Evolutionary conservation across 2,888 invertebrate genomes (phyloP).

Genomic region (Leptogaster cylindrica): DNA sequence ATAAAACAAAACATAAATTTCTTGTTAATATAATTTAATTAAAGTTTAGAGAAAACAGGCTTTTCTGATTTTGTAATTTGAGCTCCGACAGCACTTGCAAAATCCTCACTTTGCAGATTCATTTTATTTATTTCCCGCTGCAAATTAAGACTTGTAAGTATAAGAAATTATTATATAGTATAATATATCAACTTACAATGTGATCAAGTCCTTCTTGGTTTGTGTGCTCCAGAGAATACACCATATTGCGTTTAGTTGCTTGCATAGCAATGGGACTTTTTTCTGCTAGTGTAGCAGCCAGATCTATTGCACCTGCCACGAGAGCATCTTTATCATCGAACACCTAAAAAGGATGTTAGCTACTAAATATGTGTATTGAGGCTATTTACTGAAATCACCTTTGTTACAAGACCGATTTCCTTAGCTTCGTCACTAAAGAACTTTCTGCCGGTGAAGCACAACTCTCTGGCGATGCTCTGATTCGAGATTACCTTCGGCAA

Average conservation of each 20-base stretch:
- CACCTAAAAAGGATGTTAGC: conserved; percentile 54
- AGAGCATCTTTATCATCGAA: conserved; percentile 62
- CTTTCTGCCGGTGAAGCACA: conserved; percentile 86
- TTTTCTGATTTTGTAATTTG: conserved; percentile 70
- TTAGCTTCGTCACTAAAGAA: conserved; percentile 82
- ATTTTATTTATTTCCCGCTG: conserved; percentile 82
- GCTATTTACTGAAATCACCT: conserved; percentile 69
- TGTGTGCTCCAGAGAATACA: conserved; percentile 87
- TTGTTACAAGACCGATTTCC: conserved; percentile 82
- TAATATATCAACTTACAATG: conserved; percentile 71
- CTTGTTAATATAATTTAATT: conserved; percentile 53
- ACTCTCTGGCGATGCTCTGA: conserved; percentile 83
- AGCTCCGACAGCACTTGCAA: conserved; percentile 79
- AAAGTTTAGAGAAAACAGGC: conserved; percentile 82
- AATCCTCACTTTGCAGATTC: conserved; percentile 92
- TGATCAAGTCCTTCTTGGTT: conserved; percentile 88
- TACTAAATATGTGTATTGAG: no score
- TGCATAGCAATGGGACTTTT: conserved; percentile 97
- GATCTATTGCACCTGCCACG: conserved; percentile 72
- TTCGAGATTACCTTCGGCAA: conserved; percentile 88
- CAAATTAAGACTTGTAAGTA: conserved; percentile 54
- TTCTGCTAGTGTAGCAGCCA: conserved; percentile 80
- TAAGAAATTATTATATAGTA: conserved; percentile 8
- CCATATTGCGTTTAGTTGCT: conserved; percentile 81
- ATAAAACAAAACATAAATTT: background rate